Conservation (phyloP, 2,888 invertebrate species). For the Orchesella flavescens region DNA sequence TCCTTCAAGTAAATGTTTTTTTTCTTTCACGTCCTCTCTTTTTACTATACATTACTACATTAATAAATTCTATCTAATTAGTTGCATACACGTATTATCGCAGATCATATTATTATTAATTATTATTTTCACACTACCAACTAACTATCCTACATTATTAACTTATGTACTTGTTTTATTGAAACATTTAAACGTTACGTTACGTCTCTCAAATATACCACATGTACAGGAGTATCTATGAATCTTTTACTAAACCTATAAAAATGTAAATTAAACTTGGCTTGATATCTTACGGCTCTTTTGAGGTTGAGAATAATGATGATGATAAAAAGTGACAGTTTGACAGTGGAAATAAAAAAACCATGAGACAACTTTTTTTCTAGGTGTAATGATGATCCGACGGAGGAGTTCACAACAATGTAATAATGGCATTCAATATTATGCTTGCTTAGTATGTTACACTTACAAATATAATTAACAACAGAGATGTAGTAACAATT, state of each 20-base stretch:
- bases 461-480: neutral
- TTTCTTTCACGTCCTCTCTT: neutral
- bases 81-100: conserved; percentile 62
- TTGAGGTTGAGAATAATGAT: neutral
- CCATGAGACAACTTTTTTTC: neutral
- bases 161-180: no score
- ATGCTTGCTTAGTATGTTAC: no score
- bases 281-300: conserved; percentile 23
- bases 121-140: neutral
- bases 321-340: conserved; percentile 33
- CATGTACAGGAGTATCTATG: no score
- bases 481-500: conserved; percentile 8
- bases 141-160: no score
- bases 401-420: conserved; percentile 7
- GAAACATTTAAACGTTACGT: neutral
- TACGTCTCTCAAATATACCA: neutral
- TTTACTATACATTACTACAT: conserved; percentile 51
- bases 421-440: neutral
- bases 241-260: no score
- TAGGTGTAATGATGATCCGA: neutral
- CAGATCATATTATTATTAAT: conserved; percentile 58
- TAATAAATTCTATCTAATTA: no score
- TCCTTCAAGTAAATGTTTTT: conserved; percentile 18
- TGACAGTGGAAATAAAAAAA: conserved; percentile 24
- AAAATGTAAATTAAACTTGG: conserved; percentile 1